These are phyloP conservation scores for Clarias magur DNA, from an alignment of 2,113 vertebrate species.

Conservation along the genomic window DNA sequence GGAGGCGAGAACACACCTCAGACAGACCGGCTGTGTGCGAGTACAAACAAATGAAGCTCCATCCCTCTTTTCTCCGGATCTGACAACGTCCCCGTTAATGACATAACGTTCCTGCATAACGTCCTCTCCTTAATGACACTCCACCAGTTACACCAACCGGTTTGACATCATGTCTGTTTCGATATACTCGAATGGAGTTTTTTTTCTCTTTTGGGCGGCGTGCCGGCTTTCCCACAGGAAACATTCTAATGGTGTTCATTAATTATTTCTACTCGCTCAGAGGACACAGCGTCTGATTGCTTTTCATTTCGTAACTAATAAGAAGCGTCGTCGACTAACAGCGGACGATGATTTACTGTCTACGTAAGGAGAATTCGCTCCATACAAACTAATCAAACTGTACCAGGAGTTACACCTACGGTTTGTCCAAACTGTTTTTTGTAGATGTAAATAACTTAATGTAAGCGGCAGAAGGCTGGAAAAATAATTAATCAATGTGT, in stretches of 20 bases:
- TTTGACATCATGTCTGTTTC: conserved; percentile 2
- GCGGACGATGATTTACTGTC: conserved; percentile 22
- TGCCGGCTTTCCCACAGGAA: conserved; percentile 16
- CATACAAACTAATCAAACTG: conserved; percentile 31
- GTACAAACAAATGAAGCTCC: neutral
- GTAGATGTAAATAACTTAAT: neutral
- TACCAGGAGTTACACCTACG: neutral
- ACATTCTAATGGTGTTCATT: conserved; percentile 38
- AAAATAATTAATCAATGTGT: conserved; percentile 5
- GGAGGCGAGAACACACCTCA: neutral
- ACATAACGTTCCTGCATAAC: neutral
- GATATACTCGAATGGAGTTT: conserved; percentile 12
- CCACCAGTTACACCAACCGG: neutral
- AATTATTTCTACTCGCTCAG: conserved; percentile 23
- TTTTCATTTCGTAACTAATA: conserved; percentile 40
- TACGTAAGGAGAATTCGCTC: conserved; percentile 21
- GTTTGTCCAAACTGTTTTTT: neutral
- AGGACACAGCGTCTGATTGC: conserved; percentile 18
- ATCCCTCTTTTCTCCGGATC: neutral
- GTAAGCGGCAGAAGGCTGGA: conserved; percentile 11
- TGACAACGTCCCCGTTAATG: conserved; percentile 20
- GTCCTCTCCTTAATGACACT: conserved; percentile 9
- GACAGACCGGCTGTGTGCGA: neutral
- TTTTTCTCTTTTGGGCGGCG: neutral
- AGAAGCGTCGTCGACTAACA: neutral